Conservation (phyloP, 1,140 invertebrate genomes). For the Drosophila triauraria region DNA sequence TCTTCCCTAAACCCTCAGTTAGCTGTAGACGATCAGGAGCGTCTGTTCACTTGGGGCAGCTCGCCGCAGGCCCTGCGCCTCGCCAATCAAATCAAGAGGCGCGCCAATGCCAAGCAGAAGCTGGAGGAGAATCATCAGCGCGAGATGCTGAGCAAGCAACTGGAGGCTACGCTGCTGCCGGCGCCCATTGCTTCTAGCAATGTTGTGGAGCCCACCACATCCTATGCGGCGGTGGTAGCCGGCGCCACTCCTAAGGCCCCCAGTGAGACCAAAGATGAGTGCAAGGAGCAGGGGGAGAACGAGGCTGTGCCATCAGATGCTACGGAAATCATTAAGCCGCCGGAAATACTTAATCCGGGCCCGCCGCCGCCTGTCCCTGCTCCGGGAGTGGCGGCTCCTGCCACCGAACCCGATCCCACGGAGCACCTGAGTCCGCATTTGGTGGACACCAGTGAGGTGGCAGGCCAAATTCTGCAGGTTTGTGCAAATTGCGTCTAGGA, state of each 20-base stretch:
- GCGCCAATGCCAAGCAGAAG: slow-evolving; percentile 86
- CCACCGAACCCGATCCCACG: slow-evolving; percentile 69
- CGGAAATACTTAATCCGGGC: slow-evolving; percentile 12
- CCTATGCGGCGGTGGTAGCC: slow-evolving; percentile 69
- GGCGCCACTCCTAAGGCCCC: slow-evolving; percentile 58
- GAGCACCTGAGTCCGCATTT: slow-evolving; percentile 87
- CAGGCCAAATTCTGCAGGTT: slow-evolving; percentile 87
- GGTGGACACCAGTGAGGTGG: slow-evolving; percentile 87
- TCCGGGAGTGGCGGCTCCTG: slow-evolving; percentile 18
- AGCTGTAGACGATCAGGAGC: slow-evolving; percentile 89
- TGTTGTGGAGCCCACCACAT: slow-evolving; percentile 64
- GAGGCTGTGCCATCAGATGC: slow-evolving; percentile 63
- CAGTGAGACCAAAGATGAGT: slow-evolving; percentile 53
- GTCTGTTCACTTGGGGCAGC: slow-evolving; percentile 91
- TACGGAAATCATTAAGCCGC: slow-evolving; percentile 42
- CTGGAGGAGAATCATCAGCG: slow-evolving; percentile 77
- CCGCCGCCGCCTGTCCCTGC: slow-evolving; percentile 20
- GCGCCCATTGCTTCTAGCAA: slow-evolving; percentile 23
- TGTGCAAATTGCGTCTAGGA: neutral
- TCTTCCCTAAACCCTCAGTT: slow-evolving; percentile 85
- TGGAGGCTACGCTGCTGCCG: slow-evolving; percentile 72
- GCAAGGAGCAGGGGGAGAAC: slow-evolving; percentile 14
- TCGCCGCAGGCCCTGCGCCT: slow-evolving; percentile 91
- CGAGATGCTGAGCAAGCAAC: slow-evolving; percentile 70
- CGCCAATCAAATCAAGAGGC: slow-evolving; percentile 88